Percentiles rank a stretch among this genome's conserved stretches.
These are phyloP conservation scores for Perognathus longimembris DNA, from an alignment of 2,113 vertebrate species.

Conservation along the genomic window DNA sequence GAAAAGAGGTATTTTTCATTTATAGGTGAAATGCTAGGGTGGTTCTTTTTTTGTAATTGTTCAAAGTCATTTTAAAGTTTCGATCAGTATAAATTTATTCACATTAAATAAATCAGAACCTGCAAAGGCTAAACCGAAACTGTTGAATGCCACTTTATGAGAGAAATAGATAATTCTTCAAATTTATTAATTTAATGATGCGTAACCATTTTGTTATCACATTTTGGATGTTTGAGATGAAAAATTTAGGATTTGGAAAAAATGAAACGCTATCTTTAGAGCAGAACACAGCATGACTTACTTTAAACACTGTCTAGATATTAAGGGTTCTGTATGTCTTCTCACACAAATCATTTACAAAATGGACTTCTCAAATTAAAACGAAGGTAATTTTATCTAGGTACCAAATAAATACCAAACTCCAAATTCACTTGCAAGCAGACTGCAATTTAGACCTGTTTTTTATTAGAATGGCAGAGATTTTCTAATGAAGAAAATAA, in stretches of 20 bases:
- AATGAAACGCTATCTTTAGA: constrained; percentile 1
- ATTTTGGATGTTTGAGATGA: constrained; percentile 45
- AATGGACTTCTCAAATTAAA: constrained; percentile 38
- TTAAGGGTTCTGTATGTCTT: not conserved
- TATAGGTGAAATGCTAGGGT: not conserved
- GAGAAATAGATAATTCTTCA: not conserved
- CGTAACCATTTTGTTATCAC: constrained; percentile 26
- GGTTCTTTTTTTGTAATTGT: not conserved
- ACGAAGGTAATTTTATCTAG: constrained; percentile 44
- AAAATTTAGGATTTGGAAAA: constrained; percentile 67
- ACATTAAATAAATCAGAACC: constrained; percentile 60
- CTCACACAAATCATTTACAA: constrained; percentile 21
- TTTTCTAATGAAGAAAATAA: not conserved
- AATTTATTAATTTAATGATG: constrained; percentile 35
- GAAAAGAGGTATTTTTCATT: constrained; percentile 68
- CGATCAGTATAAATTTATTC: constrained; percentile 35
- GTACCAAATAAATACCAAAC: constrained; percentile 29
- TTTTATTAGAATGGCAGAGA: constrained; percentile 13
- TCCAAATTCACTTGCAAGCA: not conserved
- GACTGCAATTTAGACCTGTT: not conserved
- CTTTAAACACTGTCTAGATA: not conserved
- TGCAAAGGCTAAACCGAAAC: constrained; percentile 52
- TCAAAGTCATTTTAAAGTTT: constrained; percentile 6
- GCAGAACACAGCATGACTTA: not conserved
- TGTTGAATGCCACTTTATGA: constrained; percentile 2